These are phyloP conservation scores for Lymantria monacha DNA, from an alignment of 2,888 invertebrate genomes.

Conservation along the genomic window DNA sequence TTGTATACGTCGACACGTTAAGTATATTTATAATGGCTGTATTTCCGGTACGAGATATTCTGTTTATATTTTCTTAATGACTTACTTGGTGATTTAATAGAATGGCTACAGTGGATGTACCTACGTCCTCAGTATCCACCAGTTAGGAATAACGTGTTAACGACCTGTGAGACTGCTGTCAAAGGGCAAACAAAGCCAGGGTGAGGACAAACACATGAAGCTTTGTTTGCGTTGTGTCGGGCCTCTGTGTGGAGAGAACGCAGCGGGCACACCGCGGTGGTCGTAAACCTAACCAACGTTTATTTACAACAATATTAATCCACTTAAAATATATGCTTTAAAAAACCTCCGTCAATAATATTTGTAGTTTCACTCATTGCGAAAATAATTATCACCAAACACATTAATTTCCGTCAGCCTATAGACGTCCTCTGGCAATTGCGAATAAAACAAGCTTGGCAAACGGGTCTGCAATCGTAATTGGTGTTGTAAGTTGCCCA, in stretches of 20 bases:
- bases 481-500: no score
- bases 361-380: not conserved
- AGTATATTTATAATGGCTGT: not conserved
- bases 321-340: slow-evolving; percentile 7
- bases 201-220: slow-evolving; percentile 55
- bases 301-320: slow-evolving; percentile 14
- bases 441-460: no score
- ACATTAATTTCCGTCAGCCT: no score
- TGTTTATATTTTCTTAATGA: slow-evolving; percentile 48
- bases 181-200: slow-evolving; percentile 70
- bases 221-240: slow-evolving; percentile 53
- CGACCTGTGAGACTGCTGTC: slow-evolving; percentile 80
- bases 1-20: not conserved
- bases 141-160: slow-evolving; percentile 75
- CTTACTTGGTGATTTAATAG: slow-evolving; percentile 54
- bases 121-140: slow-evolving; percentile 46
- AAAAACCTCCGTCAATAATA: not conserved
- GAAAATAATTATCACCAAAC: no score
- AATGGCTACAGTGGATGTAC: slow-evolving; percentile 31
- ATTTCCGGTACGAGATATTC: slow-evolving; percentile 46
- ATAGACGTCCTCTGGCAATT: no score
- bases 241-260: slow-evolving; percentile 61
- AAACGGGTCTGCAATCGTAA: no score
- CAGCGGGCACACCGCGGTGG: slow-evolving; percentile 50
- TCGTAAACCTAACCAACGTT: slow-evolving; percentile 32